Percentiles rank a stretch among this genome's conserved stretches.
These are phyloP conservation scores for Gastrophysa polygoni DNA, from an alignment of 2,888 invertebrate genomes.

Conservation along the genomic window DNA sequence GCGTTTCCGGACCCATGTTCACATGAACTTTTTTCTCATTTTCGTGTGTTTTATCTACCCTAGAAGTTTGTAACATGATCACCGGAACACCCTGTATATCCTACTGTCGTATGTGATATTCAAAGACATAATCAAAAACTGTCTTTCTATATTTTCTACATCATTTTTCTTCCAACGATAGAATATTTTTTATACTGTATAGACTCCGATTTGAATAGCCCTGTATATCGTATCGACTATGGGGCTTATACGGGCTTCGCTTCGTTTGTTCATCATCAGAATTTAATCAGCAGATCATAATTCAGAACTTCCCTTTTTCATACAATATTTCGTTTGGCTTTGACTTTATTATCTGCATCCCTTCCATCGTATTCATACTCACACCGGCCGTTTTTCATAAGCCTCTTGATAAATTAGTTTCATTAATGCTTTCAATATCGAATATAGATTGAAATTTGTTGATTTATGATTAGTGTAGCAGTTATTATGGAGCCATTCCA, in stretches of 20 bases:
- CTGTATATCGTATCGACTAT: slow-evolving; percentile 2
- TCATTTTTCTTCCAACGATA: too few relatives aligned
- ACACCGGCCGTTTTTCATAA: slow-evolving; percentile 10
- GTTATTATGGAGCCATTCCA: too few relatives aligned
- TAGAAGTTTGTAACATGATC: too few relatives aligned
- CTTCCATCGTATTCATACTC: background rate
- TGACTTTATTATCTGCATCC: slow-evolving; percentile 1
- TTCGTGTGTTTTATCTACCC: too few relatives aligned
- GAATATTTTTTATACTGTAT: too few relatives aligned
- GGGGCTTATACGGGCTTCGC: slow-evolving; percentile 2
- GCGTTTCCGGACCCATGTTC: too few relatives aligned
- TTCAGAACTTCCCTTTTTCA: slow-evolving; percentile 5
- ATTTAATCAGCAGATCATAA: slow-evolving; percentile 15
- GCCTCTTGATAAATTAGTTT: slow-evolving; percentile 1
- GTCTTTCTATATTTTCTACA: too few relatives aligned
- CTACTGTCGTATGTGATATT: too few relatives aligned
- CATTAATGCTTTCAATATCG: slow-evolving; percentile 1
- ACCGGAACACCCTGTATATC: too few relatives aligned
- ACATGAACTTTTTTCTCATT: too few relatives aligned
- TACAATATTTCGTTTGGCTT: background rate
- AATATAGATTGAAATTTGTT: background rate
- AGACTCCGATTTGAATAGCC: too few relatives aligned
- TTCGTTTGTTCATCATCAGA: slow-evolving; percentile 7
- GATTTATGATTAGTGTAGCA: background rate
- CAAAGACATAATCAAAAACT: too few relatives aligned